phyloP scores from a whole-genome alignment of 1,140 invertebrate species.

The Drosophila seguyi region DNA sequence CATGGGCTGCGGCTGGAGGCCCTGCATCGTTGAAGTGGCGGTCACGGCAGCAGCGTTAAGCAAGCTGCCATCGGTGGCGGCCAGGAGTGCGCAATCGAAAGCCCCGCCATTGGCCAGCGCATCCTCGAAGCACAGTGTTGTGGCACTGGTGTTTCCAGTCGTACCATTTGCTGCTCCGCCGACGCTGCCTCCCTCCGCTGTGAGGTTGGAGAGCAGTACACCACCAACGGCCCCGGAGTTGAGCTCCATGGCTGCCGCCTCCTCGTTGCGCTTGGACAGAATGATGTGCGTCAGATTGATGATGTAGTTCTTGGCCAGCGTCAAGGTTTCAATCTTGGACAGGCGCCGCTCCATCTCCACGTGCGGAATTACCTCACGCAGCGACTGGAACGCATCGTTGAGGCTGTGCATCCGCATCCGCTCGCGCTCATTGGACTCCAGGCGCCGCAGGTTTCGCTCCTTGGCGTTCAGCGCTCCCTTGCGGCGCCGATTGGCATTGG shows the following conservation, averaged over 20 bases:
- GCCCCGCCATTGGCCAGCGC: constrained; percentile 47
- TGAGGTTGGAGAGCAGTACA: constrained; percentile 58
- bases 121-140: constrained; percentile 63
- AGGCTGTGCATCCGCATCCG: constrained; percentile 95
- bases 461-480: constrained; percentile 91
- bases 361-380: constrained; percentile 94
- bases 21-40: constrained; percentile 53
- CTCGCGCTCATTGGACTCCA: constrained; percentile 95
- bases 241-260: constrained; percentile 78
- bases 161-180: constrained; percentile 13
- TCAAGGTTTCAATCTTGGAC: constrained; percentile 95
- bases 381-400: constrained; percentile 94
- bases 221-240: constrained; percentile 73
- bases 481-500: constrained; percentile 86
- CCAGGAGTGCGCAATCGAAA: constrained; percentile 75
- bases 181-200: constrained; percentile 24
- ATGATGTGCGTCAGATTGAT: constrained; percentile 95
- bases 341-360: constrained; percentile 93
- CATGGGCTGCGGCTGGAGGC: constrained; percentile 59
- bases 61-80: constrained; percentile 60
- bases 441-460: constrained; percentile 91
- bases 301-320: constrained; percentile 95
- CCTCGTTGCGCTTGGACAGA: constrained; percentile 86
- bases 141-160: constrained; percentile 17
- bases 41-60: constrained; percentile 52